A percentile compares a stretch with the other conserved stretches of the same genome.
phyloP scores from a whole-genome alignment of 30 jellyfish, hydroid and myxozoan species.

The Cassiopea xamachana region DNA sequence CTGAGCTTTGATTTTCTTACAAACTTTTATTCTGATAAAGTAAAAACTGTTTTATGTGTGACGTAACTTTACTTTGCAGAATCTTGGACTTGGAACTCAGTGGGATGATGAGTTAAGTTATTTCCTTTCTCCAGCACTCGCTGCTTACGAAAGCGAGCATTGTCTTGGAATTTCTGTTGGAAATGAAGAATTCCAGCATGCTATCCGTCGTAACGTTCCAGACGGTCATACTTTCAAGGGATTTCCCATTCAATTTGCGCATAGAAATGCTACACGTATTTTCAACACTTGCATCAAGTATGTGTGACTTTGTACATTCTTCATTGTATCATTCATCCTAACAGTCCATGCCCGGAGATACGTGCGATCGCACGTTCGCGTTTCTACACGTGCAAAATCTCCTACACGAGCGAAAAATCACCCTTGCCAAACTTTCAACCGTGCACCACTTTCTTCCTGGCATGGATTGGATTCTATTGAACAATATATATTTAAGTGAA shows the following conservation, averaged over 20 bases:
- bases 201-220: conserved; percentile 89
- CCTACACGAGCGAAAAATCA: too few relatives aligned
- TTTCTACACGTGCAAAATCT: too few relatives aligned
- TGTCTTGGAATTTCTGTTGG: conserved; percentile 90
- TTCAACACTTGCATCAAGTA: conserved; percentile 90
- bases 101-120: conserved; percentile 95
- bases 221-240: conserved; percentile 98
- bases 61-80: conserved; percentile 32
- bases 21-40: too few relatives aligned
- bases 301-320: background rate
- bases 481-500: too few relatives aligned
- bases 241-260: conserved; percentile 92
- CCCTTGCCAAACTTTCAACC: too few relatives aligned
- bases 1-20: too few relatives aligned
- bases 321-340: background rate
- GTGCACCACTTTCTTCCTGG: too few relatives aligned
- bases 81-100: conserved; percentile 82
- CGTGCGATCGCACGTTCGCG: too few relatives aligned
- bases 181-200: conserved; percentile 95
- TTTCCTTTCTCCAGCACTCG: conserved; percentile 92
- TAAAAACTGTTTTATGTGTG: too few relatives aligned
- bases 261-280: conserved; percentile 83
- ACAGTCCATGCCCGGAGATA: too few relatives aligned
- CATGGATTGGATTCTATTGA: too few relatives aligned
- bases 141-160: conserved; percentile 92